phyloP scores from a whole-genome alignment of 1,140 invertebrate genomes.

The Pygmarrhopalites habei region DNA sequence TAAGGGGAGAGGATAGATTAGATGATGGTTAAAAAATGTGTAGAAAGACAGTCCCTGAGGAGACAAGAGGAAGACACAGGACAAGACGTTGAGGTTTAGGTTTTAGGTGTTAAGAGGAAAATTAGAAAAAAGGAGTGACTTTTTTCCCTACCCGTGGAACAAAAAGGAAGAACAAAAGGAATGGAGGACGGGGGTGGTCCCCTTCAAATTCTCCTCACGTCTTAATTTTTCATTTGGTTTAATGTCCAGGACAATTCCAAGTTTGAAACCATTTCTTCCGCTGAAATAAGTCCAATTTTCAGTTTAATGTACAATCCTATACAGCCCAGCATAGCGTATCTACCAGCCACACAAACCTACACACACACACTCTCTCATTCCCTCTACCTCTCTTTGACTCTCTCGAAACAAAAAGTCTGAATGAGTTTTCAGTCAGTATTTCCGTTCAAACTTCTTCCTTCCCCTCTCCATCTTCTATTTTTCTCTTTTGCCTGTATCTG shows the following conservation, averaged over 20 bases:
- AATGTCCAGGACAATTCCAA: constrained; percentile 9
- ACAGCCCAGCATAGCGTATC: too few relatives aligned
- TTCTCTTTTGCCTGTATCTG: background rate
- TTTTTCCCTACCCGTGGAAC: background rate
- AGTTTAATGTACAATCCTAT: constrained; percentile 5
- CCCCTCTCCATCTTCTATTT: background rate
- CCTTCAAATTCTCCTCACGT: constrained; percentile 2
- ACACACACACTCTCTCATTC: too few relatives aligned
- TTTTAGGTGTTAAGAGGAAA: background rate
- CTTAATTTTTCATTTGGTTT: constrained; percentile 16
- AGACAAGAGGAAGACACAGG: background rate
- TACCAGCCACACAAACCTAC: too few relatives aligned
- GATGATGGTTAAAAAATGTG: background rate
- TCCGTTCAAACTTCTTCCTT: background rate
- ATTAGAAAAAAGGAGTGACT: background rate
- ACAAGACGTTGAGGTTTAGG: background rate
- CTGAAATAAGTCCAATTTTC: constrained; percentile 11
- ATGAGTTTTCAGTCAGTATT: background rate
- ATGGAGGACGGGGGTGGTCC: background rate
- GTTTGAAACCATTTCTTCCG: background rate
- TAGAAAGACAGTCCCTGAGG: background rate
- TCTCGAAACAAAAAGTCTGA: background rate
- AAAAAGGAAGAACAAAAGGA: background rate
- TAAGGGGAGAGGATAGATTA: too few relatives aligned
- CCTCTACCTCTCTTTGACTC: too few relatives aligned